These are phyloP conservation scores for Girardia tigrina DNA, from an alignment of 2,888 invertebrate genomes.

Conservation along the genomic window DNA sequence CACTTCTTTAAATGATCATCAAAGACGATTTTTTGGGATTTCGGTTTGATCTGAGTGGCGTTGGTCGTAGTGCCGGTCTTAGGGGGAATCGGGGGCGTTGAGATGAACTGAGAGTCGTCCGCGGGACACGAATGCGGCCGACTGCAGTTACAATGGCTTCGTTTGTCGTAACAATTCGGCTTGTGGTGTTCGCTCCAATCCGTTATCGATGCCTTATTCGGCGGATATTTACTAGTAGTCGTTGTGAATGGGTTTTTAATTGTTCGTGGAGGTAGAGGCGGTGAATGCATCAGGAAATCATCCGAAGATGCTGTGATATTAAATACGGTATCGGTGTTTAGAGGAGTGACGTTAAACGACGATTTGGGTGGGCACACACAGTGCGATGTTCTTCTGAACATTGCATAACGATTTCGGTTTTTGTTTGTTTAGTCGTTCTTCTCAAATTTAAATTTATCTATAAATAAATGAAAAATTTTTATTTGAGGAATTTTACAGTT, in stretches of 20 bases:
- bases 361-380: conserved; percentile 19
- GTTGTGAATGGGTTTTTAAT: background rate
- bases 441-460: no score
- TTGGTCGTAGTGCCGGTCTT: background rate
- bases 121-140: background rate
- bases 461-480: no score
- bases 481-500: no score
- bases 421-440: no score
- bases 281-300: conserved; percentile 1
- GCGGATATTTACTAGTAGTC: background rate
- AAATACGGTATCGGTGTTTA: background rate
- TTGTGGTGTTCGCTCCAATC: background rate
- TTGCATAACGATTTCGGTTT: conserved; percentile 1
- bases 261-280: background rate
- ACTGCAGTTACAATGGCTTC: background rate
- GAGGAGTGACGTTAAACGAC: background rate
- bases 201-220: background rate
- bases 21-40: background rate
- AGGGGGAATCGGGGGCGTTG: background rate
- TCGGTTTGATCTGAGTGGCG: background rate
- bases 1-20: background rate
- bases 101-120: background rate
- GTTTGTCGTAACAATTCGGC: background rate
- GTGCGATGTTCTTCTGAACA: conserved; percentile 23
- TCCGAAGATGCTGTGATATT: background rate